A percentile compares a stretch with the other conserved stretches of the same genome.
phyloP scores from a whole-genome alignment of 2,888 invertebrate genomes.

The Biston stratarius region DNA sequence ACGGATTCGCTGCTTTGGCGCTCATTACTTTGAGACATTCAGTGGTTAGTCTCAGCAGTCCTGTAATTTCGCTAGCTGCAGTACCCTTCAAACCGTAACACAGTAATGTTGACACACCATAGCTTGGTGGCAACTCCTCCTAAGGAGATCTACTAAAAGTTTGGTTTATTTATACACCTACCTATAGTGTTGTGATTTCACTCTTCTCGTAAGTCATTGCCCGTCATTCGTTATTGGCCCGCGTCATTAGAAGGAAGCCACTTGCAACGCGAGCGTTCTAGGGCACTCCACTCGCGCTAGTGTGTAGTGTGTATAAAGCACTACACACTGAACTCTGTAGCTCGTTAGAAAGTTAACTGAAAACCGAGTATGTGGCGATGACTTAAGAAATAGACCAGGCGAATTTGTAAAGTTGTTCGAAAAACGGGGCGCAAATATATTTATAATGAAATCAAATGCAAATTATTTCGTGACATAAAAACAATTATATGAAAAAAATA shows the following conservation, averaged over 20 bases:
- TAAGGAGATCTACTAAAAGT: no score
- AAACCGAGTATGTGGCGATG: conserved; percentile 6
- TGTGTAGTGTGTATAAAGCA: conserved; percentile 12
- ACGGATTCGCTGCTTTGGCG: no score
- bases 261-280: conserved; percentile 24
- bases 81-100: no score
- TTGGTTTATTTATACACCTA: no score
- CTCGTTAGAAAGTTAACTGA: conserved; percentile 24
- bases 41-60: no score
- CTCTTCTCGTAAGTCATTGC: neutral
- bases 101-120: no score
- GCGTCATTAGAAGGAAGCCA: conserved; percentile 13
- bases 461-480: no score
- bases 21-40: no score
- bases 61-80: no score
- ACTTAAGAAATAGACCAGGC: neutral
- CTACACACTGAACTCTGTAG: conserved; percentile 7
- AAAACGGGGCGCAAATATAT: neutral
- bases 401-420: neutral
- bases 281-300: conserved; percentile 20
- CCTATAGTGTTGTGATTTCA: neutral
- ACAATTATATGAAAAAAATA: no score
- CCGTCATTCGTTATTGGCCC: conserved; percentile 17
- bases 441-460: no score
- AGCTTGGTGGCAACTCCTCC: no score